Evolutionary conservation across 2,888 invertebrate species (phyloP), one percentile per base, ranked within the genome.

Genomic region (Lingula anatina): DNA sequence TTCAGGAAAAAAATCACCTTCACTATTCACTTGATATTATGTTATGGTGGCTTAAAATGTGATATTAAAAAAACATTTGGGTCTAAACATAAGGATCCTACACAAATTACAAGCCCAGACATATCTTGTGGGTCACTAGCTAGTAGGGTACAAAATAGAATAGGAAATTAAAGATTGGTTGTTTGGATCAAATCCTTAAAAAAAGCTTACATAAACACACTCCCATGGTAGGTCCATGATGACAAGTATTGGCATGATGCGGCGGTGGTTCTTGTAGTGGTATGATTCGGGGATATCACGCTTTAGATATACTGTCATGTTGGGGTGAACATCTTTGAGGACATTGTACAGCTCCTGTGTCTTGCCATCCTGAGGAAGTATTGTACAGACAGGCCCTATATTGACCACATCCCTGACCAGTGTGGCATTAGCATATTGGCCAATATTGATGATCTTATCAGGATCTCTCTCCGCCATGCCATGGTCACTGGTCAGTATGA

Each of bases 151-250:
- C n/a, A n/a, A n/a, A n/a, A n/a, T n/a, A n/a, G n/a, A n/a, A n/a
- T n/a, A n/a, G n/a, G n/a, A n/a, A n/a, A n/a, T n/a, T n/a, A n/a
- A n/a, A n/a, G n/a, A n/a, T n/a, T n/a, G n/a, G n/a, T n/a, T n/a
- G n/a, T n/a, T n/a, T n/a, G n/a, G n/a, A n/a, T n/a, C n/a, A n/a
- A 35, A 35, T 35, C 35, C 35, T 35, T n/a, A n/a, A n/a, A 5
- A 5, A 47, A 9, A 27, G 49, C 58, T 53, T 50, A 67, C 67
- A 55, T 46, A 51, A 2, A 55, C 52, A 20, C 68, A 54, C 5
- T 50, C 82, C 71, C 84, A 86, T 15, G 83, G 83, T 27, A 81
- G 76, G 55, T 85, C 81, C 0, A 86, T 84, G 26, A 85, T 76
- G 1, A 83, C 76, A 45, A 86, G 75, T 53, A 87, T 82, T 0